phyloP scores from a whole-genome alignment of 2,797 vertebrate genomes.

The Enteromius treurensis region DNA sequence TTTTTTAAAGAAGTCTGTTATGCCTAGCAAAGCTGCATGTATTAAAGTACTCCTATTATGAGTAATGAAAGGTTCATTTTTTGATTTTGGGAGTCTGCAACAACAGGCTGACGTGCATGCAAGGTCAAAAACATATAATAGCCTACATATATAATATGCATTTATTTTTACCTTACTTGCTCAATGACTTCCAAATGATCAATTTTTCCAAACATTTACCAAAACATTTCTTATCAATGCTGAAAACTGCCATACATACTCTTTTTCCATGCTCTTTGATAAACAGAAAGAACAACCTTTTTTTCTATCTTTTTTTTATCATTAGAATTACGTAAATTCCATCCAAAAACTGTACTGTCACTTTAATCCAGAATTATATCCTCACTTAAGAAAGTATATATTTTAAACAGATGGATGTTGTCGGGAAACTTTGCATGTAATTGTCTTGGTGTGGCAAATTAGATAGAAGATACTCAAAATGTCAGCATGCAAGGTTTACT shows the following conservation, averaged over 20 bases:
- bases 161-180: too few species aligned
- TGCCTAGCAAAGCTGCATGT: not conserved
- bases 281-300: not conserved
- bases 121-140: too few species aligned
- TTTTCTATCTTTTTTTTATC: too few species aligned
- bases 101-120: too few species aligned
- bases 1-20: not conserved
- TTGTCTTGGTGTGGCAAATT: not conserved
- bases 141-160: too few species aligned
- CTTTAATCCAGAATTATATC: not conserved
- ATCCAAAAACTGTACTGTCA: not conserved
- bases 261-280: not conserved
- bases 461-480: not conserved
- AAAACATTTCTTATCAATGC: not conserved
- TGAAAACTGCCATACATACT: not conserved
- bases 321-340: too few species aligned
- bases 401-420: not conserved
- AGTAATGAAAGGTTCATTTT: too few species aligned
- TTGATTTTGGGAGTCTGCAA: too few species aligned
- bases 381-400: not conserved
- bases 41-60: too few species aligned
- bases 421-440: not conserved
- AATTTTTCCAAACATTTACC: too few species aligned
- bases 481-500: not conserved
- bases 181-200: too few species aligned